These are phyloP conservation scores for Ruditapes philippinarum DNA, from an alignment of 1,140 invertebrate genomes.

Conservation along the genomic window DNA sequence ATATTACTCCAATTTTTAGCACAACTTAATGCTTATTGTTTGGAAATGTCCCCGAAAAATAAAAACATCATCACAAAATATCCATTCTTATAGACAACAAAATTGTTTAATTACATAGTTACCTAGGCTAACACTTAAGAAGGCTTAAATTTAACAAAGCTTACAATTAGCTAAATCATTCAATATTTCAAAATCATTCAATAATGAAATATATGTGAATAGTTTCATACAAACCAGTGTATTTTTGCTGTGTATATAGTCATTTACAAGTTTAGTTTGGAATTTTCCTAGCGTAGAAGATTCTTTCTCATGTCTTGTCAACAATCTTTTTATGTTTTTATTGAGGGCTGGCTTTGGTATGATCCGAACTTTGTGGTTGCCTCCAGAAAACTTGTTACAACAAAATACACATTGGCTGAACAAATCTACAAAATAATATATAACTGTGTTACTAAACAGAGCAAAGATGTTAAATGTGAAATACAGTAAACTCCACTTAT, in stretches of 20 bases:
- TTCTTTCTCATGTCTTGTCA: background rate
- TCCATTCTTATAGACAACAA: too few species aligned
- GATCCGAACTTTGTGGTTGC: background rate
- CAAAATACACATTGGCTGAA: constrained; percentile 24
- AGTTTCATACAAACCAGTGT: constrained; percentile 13
- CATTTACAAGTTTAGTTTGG: constrained; percentile 28
- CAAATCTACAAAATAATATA: constrained; percentile 19
- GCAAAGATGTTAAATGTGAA: too few species aligned
- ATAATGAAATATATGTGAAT: background rate
- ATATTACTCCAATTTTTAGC: too few species aligned
- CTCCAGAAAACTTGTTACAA: background rate
- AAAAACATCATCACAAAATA: too few species aligned
- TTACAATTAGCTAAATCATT: background rate
- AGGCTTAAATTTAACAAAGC: background rate
- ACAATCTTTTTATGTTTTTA: background rate
- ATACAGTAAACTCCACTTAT: too few species aligned
- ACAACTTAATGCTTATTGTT: too few species aligned
- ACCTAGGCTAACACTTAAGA: background rate
- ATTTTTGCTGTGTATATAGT: background rate
- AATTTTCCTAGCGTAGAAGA: background rate
- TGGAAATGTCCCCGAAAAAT: too few species aligned
- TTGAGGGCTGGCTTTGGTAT: background rate
- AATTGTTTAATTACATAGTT: too few species aligned
- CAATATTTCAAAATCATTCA: background rate
- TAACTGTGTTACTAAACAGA: too few species aligned